Conservation (phyloP, 2,113 vertebrate species). For the Anser brachyrhynchus region DNA sequence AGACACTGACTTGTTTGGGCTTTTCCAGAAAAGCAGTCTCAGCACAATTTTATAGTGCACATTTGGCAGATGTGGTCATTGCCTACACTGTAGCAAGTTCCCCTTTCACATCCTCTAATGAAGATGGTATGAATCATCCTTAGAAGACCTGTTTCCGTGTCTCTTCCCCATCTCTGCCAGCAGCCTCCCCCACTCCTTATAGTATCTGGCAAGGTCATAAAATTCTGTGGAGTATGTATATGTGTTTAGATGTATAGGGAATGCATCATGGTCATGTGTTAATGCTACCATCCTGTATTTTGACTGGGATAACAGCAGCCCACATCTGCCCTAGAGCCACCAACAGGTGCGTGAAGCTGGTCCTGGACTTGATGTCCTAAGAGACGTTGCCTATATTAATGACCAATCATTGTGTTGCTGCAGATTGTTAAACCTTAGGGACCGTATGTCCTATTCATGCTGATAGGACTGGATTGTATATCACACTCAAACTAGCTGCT, state of each 20-base stretch:
- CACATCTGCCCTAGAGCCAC: background rate
- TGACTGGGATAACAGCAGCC: background rate
- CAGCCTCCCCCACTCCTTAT: background rate
- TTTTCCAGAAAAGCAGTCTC: constrained; percentile 24
- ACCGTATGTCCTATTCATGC: rapidly evolving
- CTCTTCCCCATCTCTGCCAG: background rate
- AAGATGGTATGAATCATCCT: background rate
- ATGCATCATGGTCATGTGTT: rapidly evolving
- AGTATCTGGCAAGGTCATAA: background rate
- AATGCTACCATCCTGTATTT: background rate
- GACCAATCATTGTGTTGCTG: rapidly evolving
- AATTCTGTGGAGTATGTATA: rapidly evolving
- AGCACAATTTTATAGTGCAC: background rate
- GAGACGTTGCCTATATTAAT: background rate
- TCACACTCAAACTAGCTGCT: background rate
- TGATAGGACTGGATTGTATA: background rate
- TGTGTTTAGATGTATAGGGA: background rate
- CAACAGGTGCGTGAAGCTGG: rapidly evolving
- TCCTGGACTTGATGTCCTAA: background rate
- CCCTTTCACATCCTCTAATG: constrained; percentile 8
- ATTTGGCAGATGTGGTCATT: constrained; percentile 7
- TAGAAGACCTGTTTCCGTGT: background rate
- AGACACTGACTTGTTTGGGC: background rate
- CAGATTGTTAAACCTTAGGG: background rate
- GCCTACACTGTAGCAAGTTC: background rate